These are phyloP conservation scores for Zootoca vivipara DNA, from an alignment of 2,113 vertebrate species.

Conservation along the genomic window DNA sequence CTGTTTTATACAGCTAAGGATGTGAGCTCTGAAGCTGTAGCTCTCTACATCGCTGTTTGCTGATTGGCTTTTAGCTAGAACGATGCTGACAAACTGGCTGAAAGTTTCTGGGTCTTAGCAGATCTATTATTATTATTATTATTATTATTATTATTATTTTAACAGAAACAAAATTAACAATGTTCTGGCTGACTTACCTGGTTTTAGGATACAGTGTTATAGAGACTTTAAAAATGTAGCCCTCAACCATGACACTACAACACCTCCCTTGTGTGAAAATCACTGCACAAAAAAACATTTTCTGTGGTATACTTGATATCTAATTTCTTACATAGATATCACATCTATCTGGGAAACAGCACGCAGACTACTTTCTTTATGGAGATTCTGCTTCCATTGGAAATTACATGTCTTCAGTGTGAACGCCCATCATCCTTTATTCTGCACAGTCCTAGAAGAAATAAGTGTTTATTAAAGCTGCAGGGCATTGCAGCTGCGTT, in stretches of 20 bases:
- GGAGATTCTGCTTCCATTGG: background rate
- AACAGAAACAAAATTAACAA: background rate
- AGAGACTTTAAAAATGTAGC: background rate
- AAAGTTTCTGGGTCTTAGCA: background rate
- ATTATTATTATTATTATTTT: background rate
- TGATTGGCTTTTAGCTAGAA: background rate
- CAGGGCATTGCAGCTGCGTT: too few species aligned
- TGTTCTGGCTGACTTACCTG: background rate
- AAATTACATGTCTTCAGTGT: background rate
- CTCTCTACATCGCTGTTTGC: background rate
- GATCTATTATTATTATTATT: too few species aligned
- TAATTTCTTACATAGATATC: background rate
- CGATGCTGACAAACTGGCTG: background rate
- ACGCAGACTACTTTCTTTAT: background rate
- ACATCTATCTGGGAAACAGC: background rate
- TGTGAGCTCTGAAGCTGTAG: background rate
- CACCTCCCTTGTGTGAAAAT: background rate
- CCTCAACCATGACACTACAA: background rate
- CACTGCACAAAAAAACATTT: background rate
- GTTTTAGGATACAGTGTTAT: background rate
- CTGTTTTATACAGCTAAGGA: background rate
- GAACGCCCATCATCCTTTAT: background rate
- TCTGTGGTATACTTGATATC: background rate
- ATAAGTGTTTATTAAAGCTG: background rate
- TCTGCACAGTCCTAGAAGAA: background rate